Conservation (phyloP, 2,113 vertebrate species). For the Clarias macrocephalus region DNA sequence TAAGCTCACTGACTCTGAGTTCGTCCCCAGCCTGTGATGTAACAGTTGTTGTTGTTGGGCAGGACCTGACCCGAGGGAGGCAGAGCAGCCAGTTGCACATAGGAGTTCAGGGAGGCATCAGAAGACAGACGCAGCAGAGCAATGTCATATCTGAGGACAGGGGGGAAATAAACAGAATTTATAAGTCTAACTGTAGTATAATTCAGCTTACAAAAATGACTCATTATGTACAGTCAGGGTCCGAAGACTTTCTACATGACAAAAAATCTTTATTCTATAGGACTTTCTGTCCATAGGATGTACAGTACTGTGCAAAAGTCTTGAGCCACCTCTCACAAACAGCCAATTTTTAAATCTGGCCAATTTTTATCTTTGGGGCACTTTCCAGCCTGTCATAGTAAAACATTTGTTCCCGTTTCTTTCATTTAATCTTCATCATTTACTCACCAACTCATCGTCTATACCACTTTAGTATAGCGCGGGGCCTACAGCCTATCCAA, state of each 20-base stretch:
- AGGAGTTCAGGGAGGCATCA: slow-evolving; percentile 73
- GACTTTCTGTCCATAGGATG: not conserved
- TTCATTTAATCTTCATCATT: too few relatives aligned
- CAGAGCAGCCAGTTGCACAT: slow-evolving; percentile 78
- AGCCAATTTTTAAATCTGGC: too few relatives aligned
- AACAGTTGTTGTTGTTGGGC: slow-evolving; percentile 79
- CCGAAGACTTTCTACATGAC: not conserved
- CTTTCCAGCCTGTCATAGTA: too few relatives aligned
- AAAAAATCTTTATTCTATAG: not conserved
- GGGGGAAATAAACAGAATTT: not conserved
- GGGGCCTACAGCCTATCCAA: too few relatives aligned
- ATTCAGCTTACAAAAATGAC: not conserved
- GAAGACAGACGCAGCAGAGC: slow-evolving; percentile 79
- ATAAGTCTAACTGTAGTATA: not conserved
- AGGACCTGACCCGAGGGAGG: slow-evolving; percentile 75
- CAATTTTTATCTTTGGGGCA: too few relatives aligned
- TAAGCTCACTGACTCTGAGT: slow-evolving; percentile 78
- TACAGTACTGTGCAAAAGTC: not conserved
- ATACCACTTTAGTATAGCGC: too few relatives aligned
- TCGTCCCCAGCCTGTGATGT: slow-evolving; percentile 87
- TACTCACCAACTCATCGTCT: too few relatives aligned
- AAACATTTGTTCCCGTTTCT: too few relatives aligned
- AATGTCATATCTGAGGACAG: slow-evolving; percentile 79
- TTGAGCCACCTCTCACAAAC: too few relatives aligned
- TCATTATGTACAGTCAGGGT: not conserved